Conservation (phyloP, 2,888 invertebrate species). For the Lutraria lutraria region DNA sequence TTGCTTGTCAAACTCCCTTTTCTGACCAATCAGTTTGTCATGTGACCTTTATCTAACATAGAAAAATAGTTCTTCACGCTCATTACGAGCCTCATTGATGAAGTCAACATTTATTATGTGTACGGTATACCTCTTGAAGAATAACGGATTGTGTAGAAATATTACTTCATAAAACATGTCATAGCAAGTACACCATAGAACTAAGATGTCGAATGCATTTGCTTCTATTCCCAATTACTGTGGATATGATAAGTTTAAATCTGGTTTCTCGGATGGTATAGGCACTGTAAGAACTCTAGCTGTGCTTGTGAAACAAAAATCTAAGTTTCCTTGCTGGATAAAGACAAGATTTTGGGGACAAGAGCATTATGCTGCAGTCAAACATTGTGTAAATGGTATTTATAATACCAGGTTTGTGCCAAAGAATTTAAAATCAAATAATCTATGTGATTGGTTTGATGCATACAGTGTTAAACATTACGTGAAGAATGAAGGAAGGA, state of each 20-base stretch:
- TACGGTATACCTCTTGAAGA: too few species aligned
- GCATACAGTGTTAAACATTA: slow-evolving; percentile 59
- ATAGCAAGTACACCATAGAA: slow-evolving; percentile 14
- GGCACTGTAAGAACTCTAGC: slow-evolving; percentile 34
- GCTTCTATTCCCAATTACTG: slow-evolving; percentile 64
- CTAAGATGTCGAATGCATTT: slow-evolving; percentile 51
- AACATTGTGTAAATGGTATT: slow-evolving; percentile 41
- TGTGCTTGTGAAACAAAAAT: background rate
- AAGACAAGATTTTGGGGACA: slow-evolving; percentile 25
- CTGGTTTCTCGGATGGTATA: slow-evolving; percentile 62
- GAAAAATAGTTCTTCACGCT: too few species aligned
- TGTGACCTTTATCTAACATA: too few species aligned
- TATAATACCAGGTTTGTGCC: slow-evolving; percentile 40
- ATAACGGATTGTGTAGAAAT: slow-evolving; percentile 30
- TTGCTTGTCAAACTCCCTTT: too few species aligned
- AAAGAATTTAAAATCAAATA: slow-evolving; percentile 25
- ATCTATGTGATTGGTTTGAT: slow-evolving; percentile 64
- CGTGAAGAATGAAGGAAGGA: background rate
- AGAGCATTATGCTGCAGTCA: slow-evolving; percentile 23
- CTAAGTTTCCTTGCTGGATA: slow-evolving; percentile 28
- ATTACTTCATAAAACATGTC: slow-evolving; percentile 12
- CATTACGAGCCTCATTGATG: too few species aligned
- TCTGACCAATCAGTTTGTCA: too few species aligned
- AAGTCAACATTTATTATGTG: too few species aligned
- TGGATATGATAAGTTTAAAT: slow-evolving; percentile 60